Base-by-base conservation (phyloP, 2,113 vertebrate genomes). In the Rostratula benghalensis region DNA sequence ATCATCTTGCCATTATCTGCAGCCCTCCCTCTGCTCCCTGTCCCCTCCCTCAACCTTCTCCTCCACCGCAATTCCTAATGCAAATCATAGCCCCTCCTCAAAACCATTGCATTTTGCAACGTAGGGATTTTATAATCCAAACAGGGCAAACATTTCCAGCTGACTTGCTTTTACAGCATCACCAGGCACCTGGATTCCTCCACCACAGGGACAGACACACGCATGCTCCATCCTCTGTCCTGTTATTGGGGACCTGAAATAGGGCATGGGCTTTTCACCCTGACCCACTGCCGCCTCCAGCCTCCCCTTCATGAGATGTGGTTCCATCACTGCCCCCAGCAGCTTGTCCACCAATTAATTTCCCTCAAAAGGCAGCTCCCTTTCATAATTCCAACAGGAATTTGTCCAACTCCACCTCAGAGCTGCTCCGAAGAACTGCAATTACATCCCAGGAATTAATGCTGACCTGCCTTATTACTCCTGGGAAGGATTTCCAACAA, bases 91-190 rank as follows among this genome's bases (percentile, higher is more conserved):
- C 83, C 70, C 74, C 46, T 71, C 69, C 80, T 70, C 33, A 3
- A 94, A 97, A 67, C 89, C 80, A 95, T 95, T 95, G 95, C 82
- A 88, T 93, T 96, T 93, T 41, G 28, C 74, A 91, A 95, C 18
- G 65, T 30, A 70, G 80, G 41, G 89, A 39, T 83, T 92, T 94
- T 37, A 76, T 93, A 83, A 93, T 86, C 83, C 64, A 37, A 53
- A 54, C 57, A 57, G 45, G 37, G 83, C 39, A 87, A 95, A 91
- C 61, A 54, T 78, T 92, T 90, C 90, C 7, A 2, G 48, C 53
- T 79, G 83, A 86, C 13, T 90, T 78, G 68, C 68, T 94, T 78
- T 90, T 48, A 77, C 90, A 90, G 45, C 48, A 75, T 46, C 7
- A 6, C 16, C 3, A 79, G 77, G 43, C 92, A 93, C 77, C 69